A percentile compares a stretch with the other conserved stretches of the same genome.
Evolutionary conservation across 2,888 invertebrate genomes (phyloP).

Genomic region (Glyphotaelius pellucidus): DNA sequence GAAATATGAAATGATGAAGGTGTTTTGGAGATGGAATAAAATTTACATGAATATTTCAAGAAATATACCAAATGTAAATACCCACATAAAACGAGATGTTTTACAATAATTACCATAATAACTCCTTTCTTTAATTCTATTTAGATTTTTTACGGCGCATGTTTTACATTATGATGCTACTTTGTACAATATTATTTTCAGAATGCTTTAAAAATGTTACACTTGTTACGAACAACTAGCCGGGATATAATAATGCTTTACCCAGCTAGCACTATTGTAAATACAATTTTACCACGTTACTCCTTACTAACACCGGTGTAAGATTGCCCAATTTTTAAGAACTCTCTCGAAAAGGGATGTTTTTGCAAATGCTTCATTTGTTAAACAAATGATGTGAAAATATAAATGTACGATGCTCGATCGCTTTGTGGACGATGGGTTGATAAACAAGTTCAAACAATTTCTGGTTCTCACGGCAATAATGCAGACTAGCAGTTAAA

Average conservation of each 20-base stretch:
- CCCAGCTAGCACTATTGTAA: neutral
- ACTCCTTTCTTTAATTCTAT: constrained; percentile 10
- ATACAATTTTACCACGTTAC: neutral
- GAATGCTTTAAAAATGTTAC: neutral
- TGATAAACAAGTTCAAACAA: neutral
- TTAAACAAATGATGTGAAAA: neutral
- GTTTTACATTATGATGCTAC: neutral
- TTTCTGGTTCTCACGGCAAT: neutral
- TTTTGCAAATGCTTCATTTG: neutral
- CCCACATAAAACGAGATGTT: constrained; percentile 38
- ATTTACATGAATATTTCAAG: constrained; percentile 19
- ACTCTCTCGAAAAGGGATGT: no score
- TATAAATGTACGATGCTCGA: neutral
- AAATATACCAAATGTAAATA: constrained; percentile 43
- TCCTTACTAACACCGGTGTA: neutral
- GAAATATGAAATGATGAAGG: neutral
- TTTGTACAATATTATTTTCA: neutral
- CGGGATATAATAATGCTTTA: neutral
- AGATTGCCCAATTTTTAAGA: neutral
- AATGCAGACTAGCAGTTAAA: no score
- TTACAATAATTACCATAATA: constrained; percentile 49
- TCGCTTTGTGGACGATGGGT: neutral
- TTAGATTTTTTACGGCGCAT: neutral
- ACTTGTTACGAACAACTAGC: neutral
- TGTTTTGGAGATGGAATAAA: neutral